Conservation (phyloP, 2,888 invertebrate genomes). For the Drosophila bunnanda region DNA sequence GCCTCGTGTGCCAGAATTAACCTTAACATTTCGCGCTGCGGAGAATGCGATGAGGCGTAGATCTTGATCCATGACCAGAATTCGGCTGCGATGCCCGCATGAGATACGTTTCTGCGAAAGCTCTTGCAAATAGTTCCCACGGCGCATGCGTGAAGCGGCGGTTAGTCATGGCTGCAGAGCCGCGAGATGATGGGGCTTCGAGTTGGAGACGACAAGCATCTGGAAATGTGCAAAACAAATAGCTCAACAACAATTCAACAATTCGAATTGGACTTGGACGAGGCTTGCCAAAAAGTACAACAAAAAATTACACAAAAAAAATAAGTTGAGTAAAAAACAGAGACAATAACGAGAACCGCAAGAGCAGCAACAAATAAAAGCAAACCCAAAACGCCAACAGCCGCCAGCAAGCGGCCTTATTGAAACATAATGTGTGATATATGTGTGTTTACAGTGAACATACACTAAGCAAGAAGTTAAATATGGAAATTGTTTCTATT, state of each 20-base stretch:
- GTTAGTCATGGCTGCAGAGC: constrained; percentile 49
- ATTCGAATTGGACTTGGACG: constrained; percentile 42
- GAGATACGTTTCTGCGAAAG: constrained; percentile 25
- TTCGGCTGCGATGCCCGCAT: constrained; percentile 50
- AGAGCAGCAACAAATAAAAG: constrained; percentile 41
- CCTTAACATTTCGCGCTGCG: constrained; percentile 26
- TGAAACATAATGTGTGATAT: constrained; percentile 51
- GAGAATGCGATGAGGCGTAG: constrained; percentile 52
- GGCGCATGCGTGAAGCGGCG: constrained; percentile 58
- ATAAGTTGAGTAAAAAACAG: neutral
- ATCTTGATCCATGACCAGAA: constrained; percentile 36
- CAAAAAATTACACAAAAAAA: no score
- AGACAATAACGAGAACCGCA: constrained; percentile 49
- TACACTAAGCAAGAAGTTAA: neutral
- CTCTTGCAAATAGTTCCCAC: constrained; percentile 51
- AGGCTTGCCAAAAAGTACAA: constrained; percentile 40
- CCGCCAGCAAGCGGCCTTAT: constrained; percentile 60
- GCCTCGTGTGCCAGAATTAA: constrained; percentile 40
- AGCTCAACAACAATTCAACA: constrained; percentile 47
- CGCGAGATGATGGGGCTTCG: constrained; percentile 35
- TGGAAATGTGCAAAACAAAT: constrained; percentile 52
- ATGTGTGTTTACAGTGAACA: constrained; percentile 40
- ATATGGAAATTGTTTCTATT: neutral
- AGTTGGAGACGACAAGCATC: constrained; percentile 21
- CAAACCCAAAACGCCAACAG: constrained; percentile 33